Percentiles rank a stretch among this genome's conserved stretches.
Evolutionary conservation across 2,888 invertebrate genomes (phyloP).

Genomic region (Synanthedon vespiformis): DNA sequence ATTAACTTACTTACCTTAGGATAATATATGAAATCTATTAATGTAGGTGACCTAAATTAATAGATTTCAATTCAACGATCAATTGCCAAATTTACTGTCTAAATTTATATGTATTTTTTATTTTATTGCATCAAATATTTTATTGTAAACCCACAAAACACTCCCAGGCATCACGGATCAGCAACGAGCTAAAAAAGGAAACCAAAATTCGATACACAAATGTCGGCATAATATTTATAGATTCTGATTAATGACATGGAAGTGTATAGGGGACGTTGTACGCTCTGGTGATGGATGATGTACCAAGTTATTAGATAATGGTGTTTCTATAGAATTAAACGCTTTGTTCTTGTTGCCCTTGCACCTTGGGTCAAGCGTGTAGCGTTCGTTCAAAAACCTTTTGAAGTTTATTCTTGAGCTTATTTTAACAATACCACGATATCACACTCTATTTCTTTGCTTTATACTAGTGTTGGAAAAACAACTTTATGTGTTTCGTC

Average conservation of each 20-base stretch:
- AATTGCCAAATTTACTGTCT: too few relatives aligned
- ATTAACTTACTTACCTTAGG: too few relatives aligned
- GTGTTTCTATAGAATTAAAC: constrained; percentile 65
- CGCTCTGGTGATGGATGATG: constrained; percentile 48
- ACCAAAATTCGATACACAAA: constrained; percentile 50
- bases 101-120: too few relatives aligned
- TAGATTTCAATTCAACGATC: too few relatives aligned
- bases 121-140: too few relatives aligned
- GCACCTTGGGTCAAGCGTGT: constrained; percentile 22
- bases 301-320: constrained; percentile 64
- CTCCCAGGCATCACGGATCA: constrained; percentile 2
- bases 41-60: too few relatives aligned
- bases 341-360: constrained; percentile 58
- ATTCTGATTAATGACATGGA: constrained; percentile 65
- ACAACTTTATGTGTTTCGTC: not conserved
- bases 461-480: too few relatives aligned
- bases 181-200: constrained; percentile 7
- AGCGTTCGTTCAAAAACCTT: not conserved
- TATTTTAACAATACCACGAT: not conserved
- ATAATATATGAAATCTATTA: too few relatives aligned
- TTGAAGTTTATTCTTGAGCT: not conserved
- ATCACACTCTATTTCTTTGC: not conserved
- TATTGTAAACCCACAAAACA: not conserved
- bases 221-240: constrained; percentile 60
- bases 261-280: constrained; percentile 49